Base-by-base conservation (phyloP, 2,888 invertebrate species). In the Portevinia maculata region DNA sequence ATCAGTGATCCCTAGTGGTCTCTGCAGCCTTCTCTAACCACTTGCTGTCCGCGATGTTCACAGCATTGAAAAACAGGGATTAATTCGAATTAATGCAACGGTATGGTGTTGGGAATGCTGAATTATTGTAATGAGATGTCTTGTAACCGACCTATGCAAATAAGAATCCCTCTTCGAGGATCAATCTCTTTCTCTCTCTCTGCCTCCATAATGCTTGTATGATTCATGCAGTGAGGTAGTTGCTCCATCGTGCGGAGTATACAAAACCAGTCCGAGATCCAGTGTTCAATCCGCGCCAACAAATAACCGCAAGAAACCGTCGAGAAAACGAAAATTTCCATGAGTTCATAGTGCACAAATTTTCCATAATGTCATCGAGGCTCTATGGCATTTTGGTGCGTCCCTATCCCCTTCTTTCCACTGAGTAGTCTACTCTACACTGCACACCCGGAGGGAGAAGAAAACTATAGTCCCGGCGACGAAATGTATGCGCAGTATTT, bases 331-430 rank as follows among this genome's bases (percentile, higher is more conserved):
- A 62, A 78, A 83, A 83, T 83, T 83, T 78, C 78, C 83, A 83
- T 76, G 83, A 73, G 83, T 83, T 83, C 83, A 83, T 83, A 83
- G 83, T 78, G 83, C 83, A 83, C 83, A 83, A 65, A 83, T 83
- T 83, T 83, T 83, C 83, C 83, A 83, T 83, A 83, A 83, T 83
- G 83, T 83, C 83, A 83, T 62, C 83, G 65, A 78, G 78, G 64
- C 70, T 50, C 52, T 44, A 7, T 76, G 75, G 75, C 69, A 81
- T 81, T 81, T 81, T 32, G 41, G 71, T 57, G 57, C 39, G 39
- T 46, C 57, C 28, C 24, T 44, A 46, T 37, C 41, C 53, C 32
- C 28, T 28, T 13, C 52, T 21, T 39, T 17, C 19, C 9, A 9
- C 19, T n/a, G 21, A 44, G 44, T 30, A 52, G 55, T 65, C 37